Evolutionary conservation across 1,140 invertebrate species (phyloP), one percentile per base, ranked within the genome.

Genomic region (Muscidifurax raptorellus): DNA sequence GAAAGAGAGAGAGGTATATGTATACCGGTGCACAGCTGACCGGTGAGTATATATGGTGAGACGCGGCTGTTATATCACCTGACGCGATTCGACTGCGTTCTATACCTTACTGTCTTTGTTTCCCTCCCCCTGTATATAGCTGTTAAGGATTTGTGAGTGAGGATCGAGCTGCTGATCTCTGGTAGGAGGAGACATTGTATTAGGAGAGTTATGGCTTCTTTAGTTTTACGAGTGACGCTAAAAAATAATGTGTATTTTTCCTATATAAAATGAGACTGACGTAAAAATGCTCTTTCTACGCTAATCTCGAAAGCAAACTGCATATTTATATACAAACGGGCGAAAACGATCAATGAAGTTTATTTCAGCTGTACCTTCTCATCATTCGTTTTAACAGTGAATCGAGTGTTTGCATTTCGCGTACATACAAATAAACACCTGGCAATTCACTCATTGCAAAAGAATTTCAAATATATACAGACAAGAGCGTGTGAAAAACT

Each of bases 21-120:
- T n/a, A 27, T 69, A 27, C 25, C 79, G 28, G 79, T 30, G 47
- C 85, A 85, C 84, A 86, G 82, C 86, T 86, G 86, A 86, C 83
- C 77, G 67, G 72, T 64, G 67, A 82, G 67, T 28, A 59, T 28
- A 36, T 28, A 59, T 64, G 40, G 71, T 13, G 28, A 27, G 27
- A 30, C 27, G 27, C 66, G 67, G 28, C 12, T 27, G 25, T 27
- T 69, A 69, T 69, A 27, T 28, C 25, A 69, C 67, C 67, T 27
- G n/a, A n/a, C n/a, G 67, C 27, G 66, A 13, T 69, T 69, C 67
- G 13, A n/a, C 52, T 59, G 2, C n/a, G 18, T 7, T 59, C 15
- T 59, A n/a, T 18, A n/a, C 5, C 52, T 59, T 22, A 59, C 52
- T n/a, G 52, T n/a, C 52, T 59, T 59, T 59, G 52, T 59, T 59